A percentile compares a stretch with the other conserved stretches of the same genome.
Conservation (phyloP, 2,797 vertebrate species). For the Mastacembelus armatus region DNA sequence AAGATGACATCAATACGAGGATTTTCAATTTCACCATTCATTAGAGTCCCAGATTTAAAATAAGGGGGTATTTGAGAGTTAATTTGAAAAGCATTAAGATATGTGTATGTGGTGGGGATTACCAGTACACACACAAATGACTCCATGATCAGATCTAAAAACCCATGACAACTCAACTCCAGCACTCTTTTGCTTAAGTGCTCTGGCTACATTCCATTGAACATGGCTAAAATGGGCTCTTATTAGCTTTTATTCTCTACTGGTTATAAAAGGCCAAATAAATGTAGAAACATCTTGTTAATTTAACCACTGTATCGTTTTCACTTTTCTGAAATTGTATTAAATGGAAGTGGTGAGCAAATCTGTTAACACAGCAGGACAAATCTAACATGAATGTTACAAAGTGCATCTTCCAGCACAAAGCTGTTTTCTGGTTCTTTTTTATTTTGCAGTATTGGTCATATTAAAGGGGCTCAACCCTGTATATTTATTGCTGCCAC, state of each 20-base stretch:
- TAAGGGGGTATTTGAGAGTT: conserved; percentile 87
- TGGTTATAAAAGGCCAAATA: conserved; percentile 12
- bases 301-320: conserved; percentile 12
- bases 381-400: background rate
- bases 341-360: conserved; percentile 3
- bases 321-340: conserved; percentile 9
- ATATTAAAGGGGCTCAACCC: background rate
- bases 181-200: conserved; percentile 32
- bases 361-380: conserved; percentile 14
- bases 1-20: conserved; percentile 90
- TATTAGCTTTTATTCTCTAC: conserved; percentile 22
- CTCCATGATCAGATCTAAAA: conserved; percentile 65
- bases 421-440: background rate
- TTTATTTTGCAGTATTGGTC: background rate
- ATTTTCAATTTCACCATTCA: conserved; percentile 80
- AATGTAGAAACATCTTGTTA: conserved; percentile 24
- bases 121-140: conserved; percentile 87
- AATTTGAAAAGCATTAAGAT: conserved; percentile 91
- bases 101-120: conserved; percentile 86
- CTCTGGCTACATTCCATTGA: conserved; percentile 16
- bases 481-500: background rate
- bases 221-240: conserved; percentile 30
- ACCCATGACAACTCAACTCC: conserved; percentile 47
- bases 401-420: background rate
- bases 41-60: conserved; percentile 52